Evolutionary conservation across 2,888 invertebrate genomes (phyloP).

Genomic region (Scaptomyza flava): DNA sequence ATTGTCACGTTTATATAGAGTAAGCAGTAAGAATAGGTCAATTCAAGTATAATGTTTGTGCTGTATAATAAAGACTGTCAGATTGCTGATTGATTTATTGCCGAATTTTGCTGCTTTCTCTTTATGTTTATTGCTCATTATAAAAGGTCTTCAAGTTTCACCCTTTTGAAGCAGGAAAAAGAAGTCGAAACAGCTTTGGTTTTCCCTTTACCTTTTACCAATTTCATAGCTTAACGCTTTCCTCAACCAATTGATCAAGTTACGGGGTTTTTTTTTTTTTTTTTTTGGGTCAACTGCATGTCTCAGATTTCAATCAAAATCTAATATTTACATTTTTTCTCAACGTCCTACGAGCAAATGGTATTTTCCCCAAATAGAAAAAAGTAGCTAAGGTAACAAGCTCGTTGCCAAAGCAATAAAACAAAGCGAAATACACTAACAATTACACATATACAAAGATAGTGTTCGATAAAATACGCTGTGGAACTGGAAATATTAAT

Average conservation of each 20-base stretch:
- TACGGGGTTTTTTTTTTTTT: slow-evolving; percentile 3
- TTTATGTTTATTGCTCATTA: background rate
- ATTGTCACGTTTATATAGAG: slow-evolving; percentile 29
- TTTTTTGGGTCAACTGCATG: slow-evolving; percentile 3
- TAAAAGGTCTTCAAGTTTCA: background rate
- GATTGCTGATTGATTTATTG: slow-evolving; percentile 18
- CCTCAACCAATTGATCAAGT: slow-evolving; percentile 8
- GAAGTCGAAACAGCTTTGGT: background rate
- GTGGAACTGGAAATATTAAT: too few species aligned
- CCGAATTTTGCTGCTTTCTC: background rate
- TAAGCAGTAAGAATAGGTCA: slow-evolving; percentile 1
- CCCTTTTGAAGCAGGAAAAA: background rate
- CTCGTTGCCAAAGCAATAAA: slow-evolving; percentile 13
- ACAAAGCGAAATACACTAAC: slow-evolving; percentile 11
- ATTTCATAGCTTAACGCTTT: slow-evolving; percentile 7
- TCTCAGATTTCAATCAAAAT: slow-evolving; percentile 58
- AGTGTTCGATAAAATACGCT: slow-evolving; percentile 1
- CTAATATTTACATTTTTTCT: slow-evolving; percentile 62
- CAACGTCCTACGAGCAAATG: slow-evolving; percentile 27
- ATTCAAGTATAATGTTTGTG: background rate
- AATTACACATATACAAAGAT: background rate
- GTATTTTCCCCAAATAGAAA: slow-evolving; percentile 14
- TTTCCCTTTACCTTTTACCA: background rate
- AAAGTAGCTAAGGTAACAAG: background rate
- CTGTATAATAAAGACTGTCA: background rate